Evolutionary conservation across 2,797 vertebrate species (phyloP).

Genomic region (Enteromius paludinosus): DNA sequence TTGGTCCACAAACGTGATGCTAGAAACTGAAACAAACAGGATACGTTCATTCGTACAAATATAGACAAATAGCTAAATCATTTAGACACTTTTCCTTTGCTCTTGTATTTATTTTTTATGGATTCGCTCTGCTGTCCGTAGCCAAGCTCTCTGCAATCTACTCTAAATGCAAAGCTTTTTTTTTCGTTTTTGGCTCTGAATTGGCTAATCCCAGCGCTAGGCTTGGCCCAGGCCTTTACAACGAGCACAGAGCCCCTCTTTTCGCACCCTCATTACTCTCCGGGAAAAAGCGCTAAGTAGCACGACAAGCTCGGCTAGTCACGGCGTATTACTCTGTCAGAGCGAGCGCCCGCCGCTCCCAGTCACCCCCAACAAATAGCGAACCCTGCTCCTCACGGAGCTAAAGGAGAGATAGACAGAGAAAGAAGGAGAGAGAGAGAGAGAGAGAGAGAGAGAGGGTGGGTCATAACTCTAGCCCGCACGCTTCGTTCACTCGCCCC

Average conservation of each 20-base stretch:
- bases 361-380: conserved; percentile 81
- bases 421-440: conserved; percentile 13
- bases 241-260: conserved; percentile 47
- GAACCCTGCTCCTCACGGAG: conserved; percentile 41
- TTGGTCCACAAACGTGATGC: neutral
- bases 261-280: conserved; percentile 66
- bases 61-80: neutral
- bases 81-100: neutral
- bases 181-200: conserved; percentile 50
- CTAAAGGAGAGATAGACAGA: conserved; percentile 26
- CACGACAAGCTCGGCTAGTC: conserved; percentile 79
- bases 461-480: conserved; percentile 86
- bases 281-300: conserved; percentile 68
- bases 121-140: conserved; percentile 26
- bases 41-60: neutral
- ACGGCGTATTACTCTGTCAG: conserved; percentile 80
- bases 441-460: conserved; percentile 35
- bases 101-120: neutral
- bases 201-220: conserved; percentile 62
- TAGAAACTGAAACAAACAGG: neutral
- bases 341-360: conserved; percentile 69
- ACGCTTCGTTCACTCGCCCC: conserved; percentile 83
- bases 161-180: conserved; percentile 69
- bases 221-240: conserved; percentile 50
- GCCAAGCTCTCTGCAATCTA: conserved; percentile 45